phyloP scores from a whole-genome alignment of 2,113 vertebrate species.

The Vicugna pacos region DNA sequence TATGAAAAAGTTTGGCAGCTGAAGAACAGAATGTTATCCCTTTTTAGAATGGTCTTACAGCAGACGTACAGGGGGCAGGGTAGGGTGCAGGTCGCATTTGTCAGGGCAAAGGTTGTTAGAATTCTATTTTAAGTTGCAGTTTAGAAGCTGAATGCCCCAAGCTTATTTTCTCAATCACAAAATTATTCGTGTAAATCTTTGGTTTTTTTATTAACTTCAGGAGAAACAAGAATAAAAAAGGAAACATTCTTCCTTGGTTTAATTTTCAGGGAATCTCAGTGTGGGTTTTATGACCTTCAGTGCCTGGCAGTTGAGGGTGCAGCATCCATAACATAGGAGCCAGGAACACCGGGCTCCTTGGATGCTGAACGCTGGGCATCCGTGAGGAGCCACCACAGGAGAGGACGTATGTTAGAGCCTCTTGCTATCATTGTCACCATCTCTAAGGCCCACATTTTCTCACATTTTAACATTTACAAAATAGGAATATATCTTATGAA shows the following conservation, averaged over 20 bases:
- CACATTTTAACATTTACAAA: background rate
- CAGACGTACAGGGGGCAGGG: background rate
- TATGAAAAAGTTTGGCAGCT: background rate
- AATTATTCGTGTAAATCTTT: background rate
- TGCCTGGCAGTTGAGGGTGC: background rate
- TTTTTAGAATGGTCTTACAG: background rate
- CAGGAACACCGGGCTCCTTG: background rate
- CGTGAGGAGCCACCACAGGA: too few species aligned
- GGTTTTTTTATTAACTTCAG: background rate
- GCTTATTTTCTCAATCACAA: background rate
- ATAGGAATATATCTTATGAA: background rate
- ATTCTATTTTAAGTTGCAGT: constrained; percentile 42
- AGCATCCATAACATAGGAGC: background rate
- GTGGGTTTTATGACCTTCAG: background rate
- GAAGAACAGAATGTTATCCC: background rate
- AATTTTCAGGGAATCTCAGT: background rate
- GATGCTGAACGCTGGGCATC: background rate
- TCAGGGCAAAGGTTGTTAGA: constrained; percentile 22
- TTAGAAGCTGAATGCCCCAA: background rate
- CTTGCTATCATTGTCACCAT: background rate
- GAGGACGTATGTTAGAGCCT: background rate
- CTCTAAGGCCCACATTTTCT: background rate
- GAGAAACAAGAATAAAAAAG: background rate
- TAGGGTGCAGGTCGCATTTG: background rate
- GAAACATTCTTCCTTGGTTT: background rate